Percentiles rank a stretch among this genome's conserved stretches.
These are phyloP conservation scores for Oxygymnocypris stewartii DNA, from an alignment of 2,113 vertebrate species.

Conservation along the genomic window DNA sequence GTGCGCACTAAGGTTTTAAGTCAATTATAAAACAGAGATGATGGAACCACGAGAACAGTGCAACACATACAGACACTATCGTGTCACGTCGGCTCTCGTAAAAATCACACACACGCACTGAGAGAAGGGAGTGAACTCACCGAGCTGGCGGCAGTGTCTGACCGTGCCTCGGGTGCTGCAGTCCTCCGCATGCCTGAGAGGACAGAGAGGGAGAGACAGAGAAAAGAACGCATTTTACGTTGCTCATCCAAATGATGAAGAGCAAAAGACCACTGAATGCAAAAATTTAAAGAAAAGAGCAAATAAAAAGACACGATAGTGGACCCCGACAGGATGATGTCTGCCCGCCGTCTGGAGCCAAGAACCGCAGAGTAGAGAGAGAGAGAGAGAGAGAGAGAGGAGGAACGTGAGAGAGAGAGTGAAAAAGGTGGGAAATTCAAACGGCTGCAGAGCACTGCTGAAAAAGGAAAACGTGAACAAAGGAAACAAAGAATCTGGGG, in stretches of 20 bases:
- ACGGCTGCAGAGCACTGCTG: slow-evolving; percentile 9
- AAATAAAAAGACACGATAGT: slow-evolving; percentile 20
- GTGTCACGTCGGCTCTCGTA: slow-evolving; percentile 24
- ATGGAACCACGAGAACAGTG: slow-evolving; percentile 8
- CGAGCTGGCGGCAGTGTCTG: slow-evolving; percentile 15
- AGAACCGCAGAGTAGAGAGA: slow-evolving; percentile 51
- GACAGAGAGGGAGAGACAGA: slow-evolving; percentile 3
- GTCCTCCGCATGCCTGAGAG: slow-evolving; percentile 50
- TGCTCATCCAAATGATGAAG: slow-evolving; percentile 3
- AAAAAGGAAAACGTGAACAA: slow-evolving; percentile 35
- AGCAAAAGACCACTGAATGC: slow-evolving; percentile 10
- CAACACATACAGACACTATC: neutral
- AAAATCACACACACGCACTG: slow-evolving; percentile 33
- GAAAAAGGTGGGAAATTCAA: slow-evolving; percentile 57
- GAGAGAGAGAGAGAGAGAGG: slow-evolving; percentile 36
- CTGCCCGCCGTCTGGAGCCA: slow-evolving; percentile 53
- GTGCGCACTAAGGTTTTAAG: slow-evolving; percentile 2
- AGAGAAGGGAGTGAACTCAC: slow-evolving; percentile 50
- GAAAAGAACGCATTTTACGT: neutral
- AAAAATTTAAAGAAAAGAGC: slow-evolving; percentile 10
- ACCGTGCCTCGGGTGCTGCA: slow-evolving; percentile 40
- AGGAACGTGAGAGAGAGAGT: slow-evolving; percentile 21
- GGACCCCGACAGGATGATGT: slow-evolving; percentile 45
- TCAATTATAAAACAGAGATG: slow-evolving; percentile 2
- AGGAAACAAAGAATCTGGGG: slow-evolving; percentile 42